Evolutionary conservation across 2,797 vertebrate species (phyloP).

Genomic region (Emydoidea blandingii): DNA sequence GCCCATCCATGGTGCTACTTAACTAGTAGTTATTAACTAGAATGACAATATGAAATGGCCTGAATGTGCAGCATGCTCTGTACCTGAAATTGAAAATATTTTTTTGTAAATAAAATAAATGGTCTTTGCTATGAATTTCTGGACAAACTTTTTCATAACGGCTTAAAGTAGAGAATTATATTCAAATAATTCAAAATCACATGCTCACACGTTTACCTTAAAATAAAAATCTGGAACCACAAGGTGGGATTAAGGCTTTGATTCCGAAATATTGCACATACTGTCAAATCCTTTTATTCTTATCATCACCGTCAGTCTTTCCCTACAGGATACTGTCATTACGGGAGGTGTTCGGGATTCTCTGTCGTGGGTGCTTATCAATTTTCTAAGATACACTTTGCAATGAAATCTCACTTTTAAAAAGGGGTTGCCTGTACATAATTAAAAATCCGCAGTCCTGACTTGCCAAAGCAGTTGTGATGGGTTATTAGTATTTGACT

Average conservation of each 20-base stretch:
- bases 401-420: fast-evolving
- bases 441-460: not conserved
- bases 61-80: fast-evolving
- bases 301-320: fast-evolving
- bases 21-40: fast-evolving
- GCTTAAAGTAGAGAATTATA: no score
- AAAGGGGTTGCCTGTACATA: fast-evolving
- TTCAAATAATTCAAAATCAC: not conserved
- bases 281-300: not conserved
- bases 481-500: not conserved
- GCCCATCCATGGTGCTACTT: fast-evolving
- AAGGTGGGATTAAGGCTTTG: not conserved
- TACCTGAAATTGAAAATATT: fast-evolving
- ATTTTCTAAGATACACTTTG: not conserved
- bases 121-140: no score
- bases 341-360: fast-evolving
- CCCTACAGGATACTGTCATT: not conserved
- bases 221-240: not conserved
- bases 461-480: not conserved
- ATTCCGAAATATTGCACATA: not conserved
- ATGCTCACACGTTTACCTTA: not conserved
- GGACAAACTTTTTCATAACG: no score
- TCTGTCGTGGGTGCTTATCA: fast-evolving
- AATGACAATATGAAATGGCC: fast-evolving
- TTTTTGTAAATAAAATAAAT: not conserved